A percentile compares a stretch with the other conserved stretches of the same genome.
Conservation (phyloP, 2,797 vertebrate genomes). For the Diceros bicornis region DNA sequence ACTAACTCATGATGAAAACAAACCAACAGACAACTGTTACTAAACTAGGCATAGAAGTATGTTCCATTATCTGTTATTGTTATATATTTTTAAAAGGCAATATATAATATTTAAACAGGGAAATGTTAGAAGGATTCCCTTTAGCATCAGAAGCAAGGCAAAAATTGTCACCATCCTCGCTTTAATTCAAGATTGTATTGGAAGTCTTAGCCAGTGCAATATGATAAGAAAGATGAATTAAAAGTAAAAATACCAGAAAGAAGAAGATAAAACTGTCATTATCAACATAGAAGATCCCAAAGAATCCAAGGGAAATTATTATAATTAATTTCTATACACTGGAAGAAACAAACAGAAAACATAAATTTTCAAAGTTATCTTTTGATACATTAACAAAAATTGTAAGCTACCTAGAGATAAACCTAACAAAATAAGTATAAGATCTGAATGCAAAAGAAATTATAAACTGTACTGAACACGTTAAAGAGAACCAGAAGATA, state of each 20-base stretch:
- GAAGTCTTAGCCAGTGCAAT: neutral
- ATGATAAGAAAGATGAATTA: neutral
- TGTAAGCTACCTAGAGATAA: neutral
- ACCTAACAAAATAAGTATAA: neutral
- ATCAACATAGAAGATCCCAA: neutral
- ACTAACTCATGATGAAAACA: neutral
- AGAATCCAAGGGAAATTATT: neutral
- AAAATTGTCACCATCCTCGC: neutral
- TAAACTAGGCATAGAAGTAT: neutral
- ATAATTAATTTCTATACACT: neutral
- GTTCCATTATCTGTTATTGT: neutral
- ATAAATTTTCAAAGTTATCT: neutral
- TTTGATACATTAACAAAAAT: neutral
- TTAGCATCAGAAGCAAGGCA: neutral
- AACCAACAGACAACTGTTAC: neutral
- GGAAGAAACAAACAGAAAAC: neutral
- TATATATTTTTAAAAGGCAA: neutral
- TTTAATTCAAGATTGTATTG: neutral
- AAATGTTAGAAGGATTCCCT: neutral
- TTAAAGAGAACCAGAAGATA: neutral
- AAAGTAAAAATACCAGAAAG: neutral
- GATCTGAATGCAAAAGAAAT: neutral
- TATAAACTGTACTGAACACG: neutral
- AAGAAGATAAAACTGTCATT: neutral
- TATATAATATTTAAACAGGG: neutral